Conservation (phyloP, 64 coral and sea anemone species). For the Montipora foliosa region DNA sequence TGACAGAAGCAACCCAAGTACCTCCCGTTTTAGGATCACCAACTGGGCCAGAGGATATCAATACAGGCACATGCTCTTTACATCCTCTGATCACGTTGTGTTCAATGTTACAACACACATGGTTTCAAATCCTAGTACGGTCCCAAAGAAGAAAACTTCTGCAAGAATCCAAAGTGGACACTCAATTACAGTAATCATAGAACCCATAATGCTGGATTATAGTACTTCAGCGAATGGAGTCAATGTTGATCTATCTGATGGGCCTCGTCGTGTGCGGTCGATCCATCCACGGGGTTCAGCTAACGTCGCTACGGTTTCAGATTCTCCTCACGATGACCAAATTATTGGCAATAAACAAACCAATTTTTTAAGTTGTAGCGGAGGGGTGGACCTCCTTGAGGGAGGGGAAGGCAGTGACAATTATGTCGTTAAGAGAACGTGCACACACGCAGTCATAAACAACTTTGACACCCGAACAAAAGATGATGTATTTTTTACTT, state of each 20-base stretch:
- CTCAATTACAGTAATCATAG: background rate
- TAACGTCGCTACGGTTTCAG: slow-evolving; percentile 36
- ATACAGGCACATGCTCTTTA: slow-evolving; percentile 27
- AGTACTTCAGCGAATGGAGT: background rate
- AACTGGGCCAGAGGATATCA: slow-evolving; percentile 14
- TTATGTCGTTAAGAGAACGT: slow-evolving; percentile 40
- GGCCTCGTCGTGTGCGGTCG: background rate
- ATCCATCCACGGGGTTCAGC: background rate
- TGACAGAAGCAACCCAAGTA: background rate
- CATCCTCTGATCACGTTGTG: slow-evolving; percentile 37
- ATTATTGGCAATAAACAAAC: slow-evolving; percentile 32
- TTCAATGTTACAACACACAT: slow-evolving; percentile 1
- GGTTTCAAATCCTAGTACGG: no score
- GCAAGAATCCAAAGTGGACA: no score
- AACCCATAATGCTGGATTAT: slow-evolving; percentile 57
- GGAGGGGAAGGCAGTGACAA: slow-evolving; percentile 37
- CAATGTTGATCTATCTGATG: slow-evolving; percentile 13
- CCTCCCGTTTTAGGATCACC: slow-evolving; percentile 9
- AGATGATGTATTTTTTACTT: slow-evolving; percentile 40
- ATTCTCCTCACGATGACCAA: slow-evolving; percentile 37
- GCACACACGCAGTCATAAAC: background rate
- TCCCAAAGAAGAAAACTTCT: no score
- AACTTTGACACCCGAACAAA: slow-evolving; percentile 32
- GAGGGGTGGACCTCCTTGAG: slow-evolving; percentile 34
- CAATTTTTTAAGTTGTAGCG: slow-evolving; percentile 44